Base-by-base conservation (phyloP, 2,888 invertebrate genomes). In the Ochropleura plecta region DNA sequence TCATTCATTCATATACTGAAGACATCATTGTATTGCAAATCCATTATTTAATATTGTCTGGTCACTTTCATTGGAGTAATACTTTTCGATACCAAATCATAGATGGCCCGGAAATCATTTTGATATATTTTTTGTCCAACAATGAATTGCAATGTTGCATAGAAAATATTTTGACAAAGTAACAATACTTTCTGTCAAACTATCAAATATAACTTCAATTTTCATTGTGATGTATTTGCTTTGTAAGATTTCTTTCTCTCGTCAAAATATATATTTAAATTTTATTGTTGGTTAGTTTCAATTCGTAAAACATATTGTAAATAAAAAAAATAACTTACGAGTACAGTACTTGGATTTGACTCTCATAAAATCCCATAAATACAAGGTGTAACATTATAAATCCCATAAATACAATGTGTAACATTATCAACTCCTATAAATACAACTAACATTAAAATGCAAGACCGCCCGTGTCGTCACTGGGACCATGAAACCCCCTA, bases 151-250 rank as follows among this genome's bases (percentile, higher is more conserved):
- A 63, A 51, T 48, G 76, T 42, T 18, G 48, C 7, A 42, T n/a
- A 60, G 60, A 9, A 68, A 78, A 78, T 78, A 51, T 78, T 69
- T 60, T 78, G 70, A 46, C 68, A 46, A 59, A 64, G 49, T 30
- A 12, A 78, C 49, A 51, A 78, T 44, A 30, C 16, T 5, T 49
- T 51, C 5, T 16, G 8, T 5, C 49, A 40, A 46, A 12, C 14
- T 3, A 12, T 68, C 14, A 46, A 8, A 68, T 57, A 49, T 18
- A 46, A 59, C 5, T 8, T 59, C 20, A 66, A 49, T 62, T 78
- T 62, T 6, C 14, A 63, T 63, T 67, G 20, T 64, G 18, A 48
- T 42, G 20, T 49, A n/a, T 62, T 48, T 7, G 14, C 0, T 44
- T 5, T 3, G 8, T 5, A 12, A 53, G 30, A 40, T 42, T 69